phyloP scores from a whole-genome alignment of 2,888 invertebrate genomes.

The Synergus umbraculus region DNA sequence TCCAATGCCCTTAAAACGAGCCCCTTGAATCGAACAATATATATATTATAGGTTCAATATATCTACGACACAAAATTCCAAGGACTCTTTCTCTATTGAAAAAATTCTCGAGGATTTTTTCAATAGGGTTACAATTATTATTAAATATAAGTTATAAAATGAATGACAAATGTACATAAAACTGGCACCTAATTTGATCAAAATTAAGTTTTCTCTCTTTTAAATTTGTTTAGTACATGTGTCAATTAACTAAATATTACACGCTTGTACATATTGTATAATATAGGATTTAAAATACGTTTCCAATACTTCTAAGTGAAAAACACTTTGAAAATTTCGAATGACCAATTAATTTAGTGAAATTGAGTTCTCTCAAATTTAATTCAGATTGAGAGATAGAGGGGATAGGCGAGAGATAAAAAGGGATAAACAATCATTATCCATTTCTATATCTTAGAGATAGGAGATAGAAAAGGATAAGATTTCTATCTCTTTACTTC shows the following conservation, averaged over 20 bases:
- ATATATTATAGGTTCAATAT: background rate
- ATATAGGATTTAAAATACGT: slow-evolving; percentile 1
- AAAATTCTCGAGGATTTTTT: no score
- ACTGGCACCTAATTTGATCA: background rate
- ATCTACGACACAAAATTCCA: background rate
- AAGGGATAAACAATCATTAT: no score
- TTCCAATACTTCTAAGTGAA: background rate
- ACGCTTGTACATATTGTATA: slow-evolving; percentile 34
- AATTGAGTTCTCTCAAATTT: background rate
- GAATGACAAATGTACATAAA: background rate
- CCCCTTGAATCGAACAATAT: no score
- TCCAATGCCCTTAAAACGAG: no score
- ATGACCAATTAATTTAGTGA: background rate
- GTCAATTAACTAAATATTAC: background rate
- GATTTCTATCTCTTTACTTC: no score
- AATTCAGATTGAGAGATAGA: no score
- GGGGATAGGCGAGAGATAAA: no score
- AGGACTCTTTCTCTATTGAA: background rate
- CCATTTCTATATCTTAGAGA: no score
- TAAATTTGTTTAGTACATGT: background rate
- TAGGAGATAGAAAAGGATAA: no score
- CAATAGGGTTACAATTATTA: background rate
- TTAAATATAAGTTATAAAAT: background rate
- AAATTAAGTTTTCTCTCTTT: background rate
- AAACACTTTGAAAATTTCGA: background rate